These are phyloP conservation scores for Drosophila saltans DNA, from an alignment of 1,140 invertebrate genomes.

Conservation along the genomic window DNA sequence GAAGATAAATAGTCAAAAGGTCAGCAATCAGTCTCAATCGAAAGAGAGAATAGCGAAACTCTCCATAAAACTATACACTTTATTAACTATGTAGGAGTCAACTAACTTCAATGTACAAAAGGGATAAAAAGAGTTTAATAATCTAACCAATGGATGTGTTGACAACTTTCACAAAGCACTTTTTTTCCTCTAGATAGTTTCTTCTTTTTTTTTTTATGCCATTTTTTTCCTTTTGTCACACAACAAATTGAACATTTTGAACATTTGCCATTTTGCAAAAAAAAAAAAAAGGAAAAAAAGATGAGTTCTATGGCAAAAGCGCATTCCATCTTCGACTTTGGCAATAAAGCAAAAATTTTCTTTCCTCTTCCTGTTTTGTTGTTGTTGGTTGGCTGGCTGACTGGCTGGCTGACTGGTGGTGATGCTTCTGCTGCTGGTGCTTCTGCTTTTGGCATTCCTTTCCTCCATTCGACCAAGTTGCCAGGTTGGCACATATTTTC, in stretches of 20 bases:
- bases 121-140: too few relatives aligned
- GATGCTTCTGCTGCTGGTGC: not conserved
- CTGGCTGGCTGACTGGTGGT: not conserved
- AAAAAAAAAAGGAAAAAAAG: not conserved
- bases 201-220: not conserved
- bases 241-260: too few relatives aligned
- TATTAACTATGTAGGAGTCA: too few relatives aligned
- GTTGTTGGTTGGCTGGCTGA: not conserved
- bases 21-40: too few relatives aligned
- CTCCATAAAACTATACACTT: too few relatives aligned
- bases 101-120: too few relatives aligned
- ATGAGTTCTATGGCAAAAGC: slow-evolving; percentile 25
- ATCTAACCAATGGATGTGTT: too few relatives aligned
- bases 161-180: too few relatives aligned
- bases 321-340: slow-evolving; percentile 60
- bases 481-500: slow-evolving; percentile 57
- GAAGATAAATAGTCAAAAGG: too few relatives aligned
- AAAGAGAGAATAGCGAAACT: too few relatives aligned
- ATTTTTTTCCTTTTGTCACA: not conserved
- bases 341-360: slow-evolving; percentile 60
- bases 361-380: slow-evolving; percentile 27
- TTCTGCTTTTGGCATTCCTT: slow-evolving; percentile 29
- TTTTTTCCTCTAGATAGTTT: not conserved
- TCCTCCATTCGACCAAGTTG: slow-evolving; percentile 29
- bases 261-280: too few relatives aligned